These are phyloP conservation scores for Carassius carassius DNA, from an alignment of 2,113 vertebrate genomes.

Conservation along the genomic window DNA sequence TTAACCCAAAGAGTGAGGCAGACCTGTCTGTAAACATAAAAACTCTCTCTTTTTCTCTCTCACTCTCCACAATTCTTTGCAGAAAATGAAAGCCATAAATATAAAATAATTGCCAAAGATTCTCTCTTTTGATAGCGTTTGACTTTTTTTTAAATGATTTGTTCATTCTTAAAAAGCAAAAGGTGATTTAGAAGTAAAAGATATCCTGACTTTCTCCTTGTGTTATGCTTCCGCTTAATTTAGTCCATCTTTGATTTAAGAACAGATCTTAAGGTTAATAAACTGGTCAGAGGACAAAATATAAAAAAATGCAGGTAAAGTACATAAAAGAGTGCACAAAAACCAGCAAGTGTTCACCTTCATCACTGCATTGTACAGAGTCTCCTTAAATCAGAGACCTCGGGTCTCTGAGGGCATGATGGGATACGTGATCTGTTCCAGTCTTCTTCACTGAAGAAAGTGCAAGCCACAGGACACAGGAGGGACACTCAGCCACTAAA, in stretches of 20 bases:
- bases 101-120: slow-evolving; percentile 42
- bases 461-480: slow-evolving; percentile 55
- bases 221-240: neutral
- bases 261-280: slow-evolving; percentile 20
- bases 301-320: slow-evolving; percentile 34
- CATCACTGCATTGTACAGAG: slow-evolving; percentile 15
- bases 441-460: slow-evolving; percentile 71
- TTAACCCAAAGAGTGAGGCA: neutral
- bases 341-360: slow-evolving; percentile 30
- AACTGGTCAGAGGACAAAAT: slow-evolving; percentile 22
- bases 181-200: slow-evolving; percentile 15
- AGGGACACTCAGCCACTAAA: slow-evolving; percentile 31
- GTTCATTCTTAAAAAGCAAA: slow-evolving; percentile 39
- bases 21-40: slow-evolving; percentile 25
- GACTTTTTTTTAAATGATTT: slow-evolving; percentile 36
- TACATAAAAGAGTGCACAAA: slow-evolving; percentile 45
- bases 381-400: neutral
- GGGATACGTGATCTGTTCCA: slow-evolving; percentile 33
- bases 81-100: slow-evolving; percentile 43
- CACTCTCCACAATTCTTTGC: slow-evolving; percentile 39
- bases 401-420: slow-evolving; percentile 28
- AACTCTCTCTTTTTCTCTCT: slow-evolving; percentile 16
- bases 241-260: slow-evolving; percentile 29
- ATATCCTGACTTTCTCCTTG: neutral
- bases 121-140: slow-evolving; percentile 41